Percentiles rank a stretch among this genome's conserved stretches.
These are phyloP conservation scores for Drosophila rhopaloa DNA, from an alignment of 1,140 invertebrate species.

Conservation along the genomic window DNA sequence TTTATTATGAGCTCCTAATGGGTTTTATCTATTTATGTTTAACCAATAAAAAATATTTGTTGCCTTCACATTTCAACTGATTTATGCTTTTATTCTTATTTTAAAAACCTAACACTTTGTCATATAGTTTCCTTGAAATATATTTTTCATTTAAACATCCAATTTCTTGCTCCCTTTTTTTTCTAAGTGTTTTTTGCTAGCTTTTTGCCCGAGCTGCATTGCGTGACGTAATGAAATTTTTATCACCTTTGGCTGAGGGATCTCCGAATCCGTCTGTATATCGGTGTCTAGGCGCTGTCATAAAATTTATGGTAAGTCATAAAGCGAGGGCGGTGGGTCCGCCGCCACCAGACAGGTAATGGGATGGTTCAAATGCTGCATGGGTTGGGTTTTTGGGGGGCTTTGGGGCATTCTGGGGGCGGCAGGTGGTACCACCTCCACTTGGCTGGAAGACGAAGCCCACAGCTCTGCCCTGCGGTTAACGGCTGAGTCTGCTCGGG, in stretches of 20 bases:
- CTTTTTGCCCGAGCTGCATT: conserved; percentile 36
- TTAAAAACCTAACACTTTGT: no score
- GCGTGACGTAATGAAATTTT: conserved; percentile 82
- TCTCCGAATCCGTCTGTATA: conserved; percentile 36
- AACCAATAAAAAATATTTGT: no score
- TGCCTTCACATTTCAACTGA: no score
- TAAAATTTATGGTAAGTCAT: conserved; percentile 78
- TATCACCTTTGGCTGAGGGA: conserved; percentile 66
- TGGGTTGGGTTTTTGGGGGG: conserved; percentile 15
- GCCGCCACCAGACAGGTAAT: conserved; percentile 11
- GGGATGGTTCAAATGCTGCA: conserved; percentile 14
- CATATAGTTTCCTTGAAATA: no score
- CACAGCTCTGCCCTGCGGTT: conserved; percentile 31
- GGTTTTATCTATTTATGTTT: no score
- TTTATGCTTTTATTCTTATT: no score
- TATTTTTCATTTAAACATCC: neutral
- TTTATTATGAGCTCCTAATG: no score
- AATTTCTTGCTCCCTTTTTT: neutral
- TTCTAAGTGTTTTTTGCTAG: neutral
- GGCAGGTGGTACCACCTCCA: conserved; percentile 32
- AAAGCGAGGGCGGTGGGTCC: conserved; percentile 53
- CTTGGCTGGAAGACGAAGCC: conserved; percentile 9
- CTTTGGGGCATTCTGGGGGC: conserved; percentile 16
- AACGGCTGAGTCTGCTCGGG: conserved; percentile 59
- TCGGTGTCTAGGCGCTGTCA: conserved; percentile 74